phyloP scores from a whole-genome alignment of 35 echinoderm and acorn worm species.

The Ophiothrix spiculata region DNA sequence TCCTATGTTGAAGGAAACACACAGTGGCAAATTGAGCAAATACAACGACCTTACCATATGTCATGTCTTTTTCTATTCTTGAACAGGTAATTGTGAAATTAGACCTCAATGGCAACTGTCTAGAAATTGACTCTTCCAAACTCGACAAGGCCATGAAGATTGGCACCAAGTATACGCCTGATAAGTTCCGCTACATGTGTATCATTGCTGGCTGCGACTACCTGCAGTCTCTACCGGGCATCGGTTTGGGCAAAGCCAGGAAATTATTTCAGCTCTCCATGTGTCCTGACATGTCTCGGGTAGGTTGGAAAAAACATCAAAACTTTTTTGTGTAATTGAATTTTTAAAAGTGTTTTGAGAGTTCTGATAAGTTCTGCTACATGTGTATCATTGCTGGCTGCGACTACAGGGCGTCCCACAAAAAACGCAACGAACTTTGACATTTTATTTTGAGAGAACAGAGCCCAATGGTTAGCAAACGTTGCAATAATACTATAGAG shows the following conservation, averaged over 20 bases:
- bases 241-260: constrained; percentile 83
- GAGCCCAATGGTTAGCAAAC: too few relatives aligned
- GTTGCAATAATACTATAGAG: too few relatives aligned
- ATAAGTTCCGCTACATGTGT: constrained; percentile 99
- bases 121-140: constrained; percentile 65
- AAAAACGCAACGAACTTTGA: too few relatives aligned
- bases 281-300: constrained; percentile 74
- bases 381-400: constrained; percentile 94
- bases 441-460: too few relatives aligned
- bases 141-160: constrained; percentile 79
- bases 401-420: too few relatives aligned
- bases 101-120: constrained; percentile 71
- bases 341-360: too few relatives aligned
- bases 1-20: too few relatives aligned
- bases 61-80: too few relatives aligned
- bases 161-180: constrained; percentile 53
- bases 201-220: constrained; percentile 91
- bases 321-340: too few relatives aligned
- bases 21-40: too few relatives aligned
- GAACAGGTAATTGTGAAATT: constrained; percentile 88
- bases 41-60: too few relatives aligned
- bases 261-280: constrained; percentile 70
- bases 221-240: constrained; percentile 74
- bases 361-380: constrained; percentile 95
- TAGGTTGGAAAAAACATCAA: constrained; percentile 26